phyloP scores from a whole-genome alignment of 2,113 vertebrate genomes.

The Hystrix cristata region DNA sequence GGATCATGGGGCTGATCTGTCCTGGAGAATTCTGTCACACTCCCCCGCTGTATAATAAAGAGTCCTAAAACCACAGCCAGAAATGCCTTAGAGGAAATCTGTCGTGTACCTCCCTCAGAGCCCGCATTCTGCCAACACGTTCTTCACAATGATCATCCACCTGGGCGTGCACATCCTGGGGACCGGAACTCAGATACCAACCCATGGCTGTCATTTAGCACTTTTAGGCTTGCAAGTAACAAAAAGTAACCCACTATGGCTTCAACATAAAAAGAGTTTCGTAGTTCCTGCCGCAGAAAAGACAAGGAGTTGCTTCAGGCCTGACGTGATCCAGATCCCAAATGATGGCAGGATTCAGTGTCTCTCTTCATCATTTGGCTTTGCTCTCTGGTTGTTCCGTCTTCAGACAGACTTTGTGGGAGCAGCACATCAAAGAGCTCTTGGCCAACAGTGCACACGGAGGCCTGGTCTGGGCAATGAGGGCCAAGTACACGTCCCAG shows the following conservation, averaged over 20 bases:
- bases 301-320: neutral
- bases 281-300: neutral
- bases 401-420: neutral
- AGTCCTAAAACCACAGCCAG: neutral
- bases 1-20: neutral
- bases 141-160: neutral
- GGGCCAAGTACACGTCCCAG: neutral
- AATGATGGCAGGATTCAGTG: neutral
- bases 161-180: neutral
- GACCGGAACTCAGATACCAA: neutral
- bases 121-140: rapidly evolving
- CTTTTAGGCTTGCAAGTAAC: too few relatives aligned
- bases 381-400: neutral
- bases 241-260: neutral
- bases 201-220: neutral
- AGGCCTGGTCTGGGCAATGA: too few relatives aligned
- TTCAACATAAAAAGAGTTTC: neutral
- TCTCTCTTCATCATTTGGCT: neutral
- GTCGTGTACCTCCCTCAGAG: neutral
- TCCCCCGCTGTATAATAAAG: neutral
- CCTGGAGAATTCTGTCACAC: neutral
- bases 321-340: neutral
- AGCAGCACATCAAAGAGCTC: neutral
- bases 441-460: neutral
- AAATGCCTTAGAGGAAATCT: neutral